Conservation (phyloP, 2,113 vertebrate genomes). For the Archocentrus centrarchus region DNA sequence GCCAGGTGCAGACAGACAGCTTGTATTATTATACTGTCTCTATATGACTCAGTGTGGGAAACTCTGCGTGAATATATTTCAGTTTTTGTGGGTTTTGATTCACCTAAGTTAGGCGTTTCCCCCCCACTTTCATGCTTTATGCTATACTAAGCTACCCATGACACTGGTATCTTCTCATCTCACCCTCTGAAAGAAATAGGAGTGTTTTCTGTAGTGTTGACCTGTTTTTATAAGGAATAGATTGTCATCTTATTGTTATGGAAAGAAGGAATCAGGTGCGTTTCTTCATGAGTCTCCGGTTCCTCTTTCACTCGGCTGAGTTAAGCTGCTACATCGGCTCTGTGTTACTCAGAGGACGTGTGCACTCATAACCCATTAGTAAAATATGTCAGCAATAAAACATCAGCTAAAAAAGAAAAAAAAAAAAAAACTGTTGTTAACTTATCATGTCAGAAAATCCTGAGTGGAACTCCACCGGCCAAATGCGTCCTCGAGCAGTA, state of each 20-base stretch:
- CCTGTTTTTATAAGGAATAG: not conserved
- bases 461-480: slow-evolving; percentile 36
- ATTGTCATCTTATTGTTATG: not conserved
- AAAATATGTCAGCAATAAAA: slow-evolving; percentile 60
- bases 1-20: not conserved
- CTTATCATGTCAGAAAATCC: slow-evolving; percentile 51
- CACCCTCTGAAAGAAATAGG: not conserved
- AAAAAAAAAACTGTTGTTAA: slow-evolving; percentile 41
- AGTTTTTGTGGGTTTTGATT: not conserved
- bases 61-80: not conserved
- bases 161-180: not conserved
- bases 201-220: not conserved
- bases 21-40: not conserved
- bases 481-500: slow-evolving; percentile 50
- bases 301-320: slow-evolving; percentile 10
- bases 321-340: not conserved
- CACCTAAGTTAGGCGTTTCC: not conserved
- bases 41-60: slow-evolving; percentile 1
- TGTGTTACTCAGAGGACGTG: slow-evolving; percentile 8
- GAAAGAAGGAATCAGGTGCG: not conserved
- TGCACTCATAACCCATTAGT: slow-evolving; percentile 38
- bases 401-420: slow-evolving; percentile 31
- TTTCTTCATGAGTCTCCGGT: not conserved
- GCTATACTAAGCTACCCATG: not conserved
- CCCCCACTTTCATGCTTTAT: not conserved